Evolutionary conservation across 2,888 invertebrate genomes (phyloP), one percentile per base, ranked within the genome.

Genomic region (Eupithecia subumbrata): DNA sequence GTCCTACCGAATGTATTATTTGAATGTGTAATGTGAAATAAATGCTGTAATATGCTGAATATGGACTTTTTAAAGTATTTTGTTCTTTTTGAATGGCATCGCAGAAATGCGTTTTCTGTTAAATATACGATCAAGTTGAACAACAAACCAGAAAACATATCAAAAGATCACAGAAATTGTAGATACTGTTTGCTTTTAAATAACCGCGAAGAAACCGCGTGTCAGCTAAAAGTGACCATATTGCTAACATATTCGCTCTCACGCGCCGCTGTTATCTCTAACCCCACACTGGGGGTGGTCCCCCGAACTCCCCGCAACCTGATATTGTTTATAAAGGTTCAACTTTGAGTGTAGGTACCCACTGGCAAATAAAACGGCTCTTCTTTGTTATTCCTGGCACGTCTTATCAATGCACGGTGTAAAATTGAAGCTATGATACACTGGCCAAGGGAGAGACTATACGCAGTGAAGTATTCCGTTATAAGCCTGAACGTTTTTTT

Each of bases 171-270:
- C 14, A 60, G 11, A 60, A 60, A 60, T 60, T 60, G 4, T 25
- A 56, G 22, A 25, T 25, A 60, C 22, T 60, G 60, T 60, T 60
- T 60, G 60, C 25, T 60, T 45, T 14, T 60, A 60, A 60, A 25
- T 22, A 60, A 60, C 16, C 68, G 60, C 71, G 79, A 81, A 83
- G 84, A 84, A 85, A 84, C 76, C 76, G 78, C 82, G 81, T 84
- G 84, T 86, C 85, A 86, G 86, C 86, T 83, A 85, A 89, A 90
- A 89, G 86, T 88, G 86, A 88, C 82, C 84, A 84, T 84, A 84
- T 87, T 83, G 85, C 84, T 92, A 92, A 92, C 91, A 85, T 91
- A 93, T 93, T 92, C 92, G 80, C 73, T 78, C 86, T 83, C 93
- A 93, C 93, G 93, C 84, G 83, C 79, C 45, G 69, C 40, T 75